phyloP scores from a whole-genome alignment of 1,140 invertebrate species.

The Drosophila arizonae region DNA sequence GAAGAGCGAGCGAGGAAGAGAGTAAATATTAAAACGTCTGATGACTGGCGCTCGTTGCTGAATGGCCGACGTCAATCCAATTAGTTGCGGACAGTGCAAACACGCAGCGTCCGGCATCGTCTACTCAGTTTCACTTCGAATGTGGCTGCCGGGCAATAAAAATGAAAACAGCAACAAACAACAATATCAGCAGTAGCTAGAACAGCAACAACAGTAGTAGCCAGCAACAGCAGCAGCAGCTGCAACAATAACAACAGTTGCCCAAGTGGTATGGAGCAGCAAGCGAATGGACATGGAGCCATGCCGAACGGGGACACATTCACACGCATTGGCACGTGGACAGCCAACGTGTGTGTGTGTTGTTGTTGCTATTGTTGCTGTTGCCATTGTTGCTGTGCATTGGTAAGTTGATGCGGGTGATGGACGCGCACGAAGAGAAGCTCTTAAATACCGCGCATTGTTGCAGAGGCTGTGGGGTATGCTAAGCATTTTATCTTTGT shows the following conservation, averaged over 20 bases:
- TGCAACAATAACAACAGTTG: conserved; percentile 3
- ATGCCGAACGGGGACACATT: conserved; percentile 33
- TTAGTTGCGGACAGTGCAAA: conserved; percentile 72
- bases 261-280: background rate
- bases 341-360: conserved; percentile 12
- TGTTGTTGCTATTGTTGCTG: conserved; percentile 8
- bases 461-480: background rate
- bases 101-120: conserved; percentile 30
- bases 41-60: conserved; percentile 21
- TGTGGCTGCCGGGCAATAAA: conserved; percentile 64
- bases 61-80: conserved; percentile 61
- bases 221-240: conserved; percentile 9
- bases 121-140: conserved; percentile 35
- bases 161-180: conserved; percentile 51
- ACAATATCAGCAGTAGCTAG: conserved; percentile 29
- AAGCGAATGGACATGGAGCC: conserved; percentile 8
- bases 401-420: conserved; percentile 37
- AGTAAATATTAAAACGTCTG: conserved; percentile 33
- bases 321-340: conserved; percentile 45
- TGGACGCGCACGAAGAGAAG: conserved; percentile 17
- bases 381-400: conserved; percentile 24
- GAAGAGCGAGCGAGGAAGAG: background rate
- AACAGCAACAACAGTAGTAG: background rate
- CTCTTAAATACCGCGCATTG: conserved; percentile 17
- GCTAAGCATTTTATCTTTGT: background rate